Evolutionary conservation across 2,888 invertebrate genomes (phyloP), one percentile per base, ranked within the genome.

Genomic region (Drosophila greeni): DNA sequence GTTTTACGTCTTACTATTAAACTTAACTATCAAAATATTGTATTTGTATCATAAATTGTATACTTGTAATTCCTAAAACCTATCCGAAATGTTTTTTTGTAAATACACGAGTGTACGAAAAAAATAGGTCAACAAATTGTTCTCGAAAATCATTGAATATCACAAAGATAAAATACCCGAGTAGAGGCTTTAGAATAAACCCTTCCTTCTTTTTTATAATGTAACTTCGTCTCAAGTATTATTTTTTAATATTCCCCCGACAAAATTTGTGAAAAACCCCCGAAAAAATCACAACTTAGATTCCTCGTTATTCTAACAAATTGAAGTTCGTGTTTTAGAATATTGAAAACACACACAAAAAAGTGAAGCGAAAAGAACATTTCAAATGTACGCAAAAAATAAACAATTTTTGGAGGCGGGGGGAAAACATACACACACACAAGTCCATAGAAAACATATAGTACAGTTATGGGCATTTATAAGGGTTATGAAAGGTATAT

Each of bases 311-410:
- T 14, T 33, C 20, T 57, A 23, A 43, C 14, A 11, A 7, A 48
- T 14, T 9, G 29, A 49, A 42, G 61, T 56, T 60, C 45, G 57
- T 43, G 37, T 57, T 45, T 45, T 57, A 45, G 51, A 51, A 23
- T 51, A 61, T 60, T 62, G 61, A 43, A 61, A 62, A 49, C 29
- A 45, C 45, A 51, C 60, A 48, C 61, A 60, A 62, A 51, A 60
- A 60, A 60, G 61, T 62, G 61, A 66, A 70, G 40, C 40, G 14
- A 29, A 29, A 31, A 31, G 75, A 69, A 75, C 79, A 80, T 80
- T 80, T 66, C 60, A 80, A 82, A 82, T 80, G 82, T 75, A 76
- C 75, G 70, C 64, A 62, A 68, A 52, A 55, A 55, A 68, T 56
- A 55, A 55, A 55, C 29, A 31, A 14, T 18, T 68, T 67, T 57